phyloP scores from a whole-genome alignment of 2,888 invertebrate genomes.

The Lasioglossum malachurum region DNA sequence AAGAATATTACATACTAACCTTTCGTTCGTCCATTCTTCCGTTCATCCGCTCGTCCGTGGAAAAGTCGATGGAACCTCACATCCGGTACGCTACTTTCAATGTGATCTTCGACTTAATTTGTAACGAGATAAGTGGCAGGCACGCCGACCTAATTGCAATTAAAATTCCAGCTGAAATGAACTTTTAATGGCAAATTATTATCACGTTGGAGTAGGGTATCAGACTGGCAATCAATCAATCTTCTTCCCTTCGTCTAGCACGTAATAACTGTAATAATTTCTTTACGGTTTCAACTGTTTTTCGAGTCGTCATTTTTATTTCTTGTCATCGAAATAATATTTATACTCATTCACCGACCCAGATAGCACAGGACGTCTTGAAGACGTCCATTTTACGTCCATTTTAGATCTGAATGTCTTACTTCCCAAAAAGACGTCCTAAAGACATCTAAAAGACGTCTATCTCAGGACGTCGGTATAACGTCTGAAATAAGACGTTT shows the following conservation, averaged over 20 bases:
- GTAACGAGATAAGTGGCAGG: slow-evolving; percentile 73
- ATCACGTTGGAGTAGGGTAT: slow-evolving; percentile 47
- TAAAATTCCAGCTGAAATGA: slow-evolving; percentile 76
- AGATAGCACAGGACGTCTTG: too few species aligned
- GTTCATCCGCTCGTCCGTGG: not conserved
- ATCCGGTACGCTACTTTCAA: slow-evolving; percentile 30
- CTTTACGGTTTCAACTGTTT: not conserved
- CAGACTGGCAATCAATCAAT: not conserved
- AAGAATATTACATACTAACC: slow-evolving; percentile 33
- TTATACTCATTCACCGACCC: not conserved
- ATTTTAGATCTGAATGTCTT: too few species aligned
- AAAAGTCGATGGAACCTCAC: slow-evolving; percentile 18
- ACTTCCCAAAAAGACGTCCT: too few species aligned
- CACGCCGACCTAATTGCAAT: slow-evolving; percentile 75
- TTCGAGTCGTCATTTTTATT: not conserved
- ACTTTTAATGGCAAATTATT: slow-evolving; percentile 74
- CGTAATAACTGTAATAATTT: not conserved
- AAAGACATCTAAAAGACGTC: too few species aligned
- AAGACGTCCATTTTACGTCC: too few species aligned
- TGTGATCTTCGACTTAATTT: slow-evolving; percentile 56
- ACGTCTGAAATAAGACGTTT: too few species aligned
- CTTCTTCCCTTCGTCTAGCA: not conserved
- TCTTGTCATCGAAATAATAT: not conserved
- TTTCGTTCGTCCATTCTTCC: not conserved
- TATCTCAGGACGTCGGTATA: too few species aligned